These are phyloP conservation scores for Catagonus wagneri DNA, from an alignment of 2,113 vertebrate species.

Conservation along the genomic window DNA sequence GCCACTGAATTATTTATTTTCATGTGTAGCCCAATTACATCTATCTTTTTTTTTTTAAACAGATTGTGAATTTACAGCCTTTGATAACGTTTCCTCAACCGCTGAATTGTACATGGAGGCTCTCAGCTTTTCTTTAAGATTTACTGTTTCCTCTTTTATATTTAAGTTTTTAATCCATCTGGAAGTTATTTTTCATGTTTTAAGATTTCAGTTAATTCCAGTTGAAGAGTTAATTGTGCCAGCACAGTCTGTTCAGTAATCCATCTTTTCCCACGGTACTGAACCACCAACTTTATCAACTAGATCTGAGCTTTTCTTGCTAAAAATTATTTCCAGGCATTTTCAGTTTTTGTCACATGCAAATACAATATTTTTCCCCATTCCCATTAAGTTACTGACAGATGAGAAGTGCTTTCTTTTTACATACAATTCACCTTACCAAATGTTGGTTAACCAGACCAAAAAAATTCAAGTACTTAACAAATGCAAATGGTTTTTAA, in stretches of 20 bases:
- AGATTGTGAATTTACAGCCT: not conserved
- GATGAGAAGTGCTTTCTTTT: slow-evolving; percentile 55
- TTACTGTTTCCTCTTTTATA: slow-evolving; percentile 29
- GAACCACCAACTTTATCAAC: slow-evolving; percentile 42
- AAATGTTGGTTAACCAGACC: not conserved
- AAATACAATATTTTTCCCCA: not conserved
- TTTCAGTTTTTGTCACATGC: slow-evolving; percentile 19
- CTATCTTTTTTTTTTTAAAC: not conserved
- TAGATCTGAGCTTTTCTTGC: slow-evolving; percentile 33
- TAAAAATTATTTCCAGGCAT: slow-evolving; percentile 45
- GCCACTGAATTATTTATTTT: not conserved
- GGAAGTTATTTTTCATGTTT: slow-evolving; percentile 26
- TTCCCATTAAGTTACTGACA: not conserved
- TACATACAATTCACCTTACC: not conserved
- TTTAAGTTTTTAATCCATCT: not conserved
- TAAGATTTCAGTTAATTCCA: not conserved
- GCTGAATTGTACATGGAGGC: not conserved
- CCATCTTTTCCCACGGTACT: not conserved
- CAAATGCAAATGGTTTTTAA: not conserved
- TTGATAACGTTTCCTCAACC: not conserved
- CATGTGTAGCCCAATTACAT: slow-evolving; percentile 20
- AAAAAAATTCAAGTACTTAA: slow-evolving; percentile 1
- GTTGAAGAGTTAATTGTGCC: not conserved
- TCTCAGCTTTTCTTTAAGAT: slow-evolving; percentile 55
- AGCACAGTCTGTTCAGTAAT: not conserved